phyloP scores from a whole-genome alignment of 2,888 invertebrate species.

The Steinernema hermaphroditum region DNA sequence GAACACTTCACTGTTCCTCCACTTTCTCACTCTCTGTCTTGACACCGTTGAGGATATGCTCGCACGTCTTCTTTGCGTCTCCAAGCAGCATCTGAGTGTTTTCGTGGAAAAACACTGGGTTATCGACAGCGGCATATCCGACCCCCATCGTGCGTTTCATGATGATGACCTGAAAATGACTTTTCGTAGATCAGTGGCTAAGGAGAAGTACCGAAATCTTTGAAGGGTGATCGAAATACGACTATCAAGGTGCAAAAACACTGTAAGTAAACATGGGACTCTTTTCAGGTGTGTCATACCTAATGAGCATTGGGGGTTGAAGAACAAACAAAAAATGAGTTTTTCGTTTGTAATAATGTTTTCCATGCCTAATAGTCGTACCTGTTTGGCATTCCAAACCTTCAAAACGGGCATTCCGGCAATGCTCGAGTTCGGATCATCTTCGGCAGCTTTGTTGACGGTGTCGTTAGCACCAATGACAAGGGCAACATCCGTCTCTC shows the following conservation, averaged over 20 bases:
- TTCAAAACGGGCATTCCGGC: conserved; percentile 88
- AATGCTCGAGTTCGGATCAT: conserved; percentile 86
- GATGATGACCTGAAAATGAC: conserved; percentile 75
- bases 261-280: too few relatives aligned
- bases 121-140: conserved; percentile 87
- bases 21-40: conserved; percentile 43
- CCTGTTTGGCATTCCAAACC: conserved; percentile 85
- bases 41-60: conserved; percentile 77
- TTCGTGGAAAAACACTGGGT: conserved; percentile 86
- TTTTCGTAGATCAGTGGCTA: background rate
- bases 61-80: conserved; percentile 88
- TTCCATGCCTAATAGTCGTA: too few relatives aligned
- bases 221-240: too few relatives aligned
- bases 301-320: too few relatives aligned
- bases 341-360: too few relatives aligned
- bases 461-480: conserved; percentile 81
- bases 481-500: conserved; percentile 80
- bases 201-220: too few relatives aligned
- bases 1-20: background rate
- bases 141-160: conserved; percentile 87
- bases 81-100: conserved; percentile 84
- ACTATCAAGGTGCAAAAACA: too few relatives aligned
- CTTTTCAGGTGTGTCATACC: too few relatives aligned
- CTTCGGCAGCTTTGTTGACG: conserved; percentile 85
- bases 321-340: too few relatives aligned